These are phyloP conservation scores for Atrichornis clamosus DNA, from an alignment of 2,113 vertebrate genomes.

Conservation along the genomic window DNA sequence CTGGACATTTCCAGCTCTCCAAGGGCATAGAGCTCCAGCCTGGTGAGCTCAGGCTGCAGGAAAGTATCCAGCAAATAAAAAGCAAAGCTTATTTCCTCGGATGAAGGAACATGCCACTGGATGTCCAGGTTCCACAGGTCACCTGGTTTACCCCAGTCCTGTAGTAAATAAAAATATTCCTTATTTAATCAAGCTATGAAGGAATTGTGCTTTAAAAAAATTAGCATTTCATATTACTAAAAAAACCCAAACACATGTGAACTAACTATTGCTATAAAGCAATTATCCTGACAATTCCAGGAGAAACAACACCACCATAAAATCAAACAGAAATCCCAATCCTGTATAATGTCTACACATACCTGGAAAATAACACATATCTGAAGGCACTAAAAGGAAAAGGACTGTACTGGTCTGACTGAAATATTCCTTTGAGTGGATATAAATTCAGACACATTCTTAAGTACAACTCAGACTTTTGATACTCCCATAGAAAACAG, in stretches of 20 bases:
- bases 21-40: constrained; percentile 81
- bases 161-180: not conserved
- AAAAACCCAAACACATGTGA: not conserved
- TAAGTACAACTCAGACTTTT: not conserved
- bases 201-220: not conserved
- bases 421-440: not conserved
- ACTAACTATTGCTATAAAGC: not conserved
- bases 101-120: constrained; percentile 92
- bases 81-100: constrained; percentile 85
- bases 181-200: not conserved
- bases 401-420: not conserved
- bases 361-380: not conserved
- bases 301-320: not conserved
- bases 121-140: constrained; percentile 93
- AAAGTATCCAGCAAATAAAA: constrained; percentile 91
- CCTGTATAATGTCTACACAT: not conserved
- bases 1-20: constrained; percentile 91
- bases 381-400: not conserved
- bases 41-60: constrained; percentile 90
- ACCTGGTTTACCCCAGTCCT: constrained; percentile 98
- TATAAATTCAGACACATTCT: not conserved
- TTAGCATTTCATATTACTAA: not conserved
- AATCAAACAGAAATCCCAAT: not conserved
- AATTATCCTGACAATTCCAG: not conserved
- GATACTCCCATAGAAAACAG: not conserved